Evolutionary conservation across 2,797 vertebrate species (phyloP).

Genomic region (Paedocypris micromegethes): DNA sequence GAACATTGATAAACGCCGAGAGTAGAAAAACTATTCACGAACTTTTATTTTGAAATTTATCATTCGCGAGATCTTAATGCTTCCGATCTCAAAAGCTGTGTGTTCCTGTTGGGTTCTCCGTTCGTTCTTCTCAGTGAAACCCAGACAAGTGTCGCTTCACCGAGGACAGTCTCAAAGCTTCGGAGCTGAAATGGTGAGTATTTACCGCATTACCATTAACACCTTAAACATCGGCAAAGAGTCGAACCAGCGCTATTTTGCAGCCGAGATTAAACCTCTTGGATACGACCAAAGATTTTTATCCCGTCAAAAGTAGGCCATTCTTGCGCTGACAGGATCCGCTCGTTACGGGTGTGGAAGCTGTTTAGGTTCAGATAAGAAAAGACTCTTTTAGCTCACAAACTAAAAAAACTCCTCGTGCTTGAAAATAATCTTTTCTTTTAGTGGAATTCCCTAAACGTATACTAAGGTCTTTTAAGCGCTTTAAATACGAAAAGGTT

Average conservation of each 20-base stretch:
- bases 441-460: too few species aligned
- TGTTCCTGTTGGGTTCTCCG: constrained; percentile 19
- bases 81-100: constrained; percentile 15
- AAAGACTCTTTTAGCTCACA: background rate
- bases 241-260: background rate
- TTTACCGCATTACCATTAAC: background rate
- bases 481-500: too few species aligned
- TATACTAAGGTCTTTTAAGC: too few species aligned
- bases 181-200: constrained; percentile 69
- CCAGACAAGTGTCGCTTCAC: background rate
- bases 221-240: background rate
- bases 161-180: constrained; percentile 23
- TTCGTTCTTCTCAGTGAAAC: constrained; percentile 22
- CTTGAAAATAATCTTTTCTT: too few species aligned
- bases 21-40: background rate
- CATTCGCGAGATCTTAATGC: background rate
- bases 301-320: constrained; percentile 23
- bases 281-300: background rate
- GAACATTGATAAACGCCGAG: too few species aligned
- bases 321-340: constrained; percentile 5
- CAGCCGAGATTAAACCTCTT: background rate
- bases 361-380: constrained; percentile 12
- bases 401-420: too few species aligned
- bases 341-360: constrained; percentile 13
- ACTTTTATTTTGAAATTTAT: constrained; percentile 47